These are phyloP conservation scores for Venustaconcha ellipsiformis DNA, from an alignment of 1,140 invertebrate genomes.

Conservation along the genomic window DNA sequence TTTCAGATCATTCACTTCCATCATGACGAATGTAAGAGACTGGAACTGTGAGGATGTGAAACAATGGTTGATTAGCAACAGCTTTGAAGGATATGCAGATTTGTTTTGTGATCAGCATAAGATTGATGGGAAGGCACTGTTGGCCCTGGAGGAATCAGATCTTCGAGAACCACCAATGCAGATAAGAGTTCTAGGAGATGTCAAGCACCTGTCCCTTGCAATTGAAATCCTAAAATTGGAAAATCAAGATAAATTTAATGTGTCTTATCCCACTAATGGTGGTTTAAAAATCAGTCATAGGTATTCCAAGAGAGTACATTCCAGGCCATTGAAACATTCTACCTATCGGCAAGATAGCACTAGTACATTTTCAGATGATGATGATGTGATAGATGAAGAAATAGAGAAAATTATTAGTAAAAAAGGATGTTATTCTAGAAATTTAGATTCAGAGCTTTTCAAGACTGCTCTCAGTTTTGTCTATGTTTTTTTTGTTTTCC, in stretches of 20 bases:
- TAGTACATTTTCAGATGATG: constrained; percentile 1
- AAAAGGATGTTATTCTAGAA: constrained; percentile 10
- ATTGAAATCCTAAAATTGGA: not conserved
- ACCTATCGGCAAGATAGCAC: not conserved
- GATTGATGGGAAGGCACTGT: constrained; percentile 82
- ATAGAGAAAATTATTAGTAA: constrained; percentile 21
- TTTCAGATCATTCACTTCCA: too few relatives aligned
- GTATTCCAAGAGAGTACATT: too few relatives aligned
- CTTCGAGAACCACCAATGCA: constrained; percentile 75
- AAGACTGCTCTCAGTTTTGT: constrained; percentile 79
- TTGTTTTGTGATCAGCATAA: constrained; percentile 74
- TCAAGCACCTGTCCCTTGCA: constrained; percentile 77
- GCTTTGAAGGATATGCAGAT: constrained; percentile 68
- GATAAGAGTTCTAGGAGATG: constrained; percentile 76
- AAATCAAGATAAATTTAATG: not conserved
- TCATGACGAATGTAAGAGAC: constrained; percentile 45
- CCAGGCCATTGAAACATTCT: not conserved
- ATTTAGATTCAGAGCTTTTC: constrained; percentile 28
- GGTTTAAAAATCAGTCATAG: not conserved
- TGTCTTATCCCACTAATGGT: not conserved
- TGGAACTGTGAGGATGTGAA: constrained; percentile 77
- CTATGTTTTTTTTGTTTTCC: constrained; percentile 94
- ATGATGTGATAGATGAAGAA: constrained; percentile 22
- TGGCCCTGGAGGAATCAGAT: constrained; percentile 82
- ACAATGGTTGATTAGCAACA: constrained; percentile 75